phyloP scores from a whole-genome alignment of 1,140 invertebrate species.

The Caenorhabditis elegans region DNA sequence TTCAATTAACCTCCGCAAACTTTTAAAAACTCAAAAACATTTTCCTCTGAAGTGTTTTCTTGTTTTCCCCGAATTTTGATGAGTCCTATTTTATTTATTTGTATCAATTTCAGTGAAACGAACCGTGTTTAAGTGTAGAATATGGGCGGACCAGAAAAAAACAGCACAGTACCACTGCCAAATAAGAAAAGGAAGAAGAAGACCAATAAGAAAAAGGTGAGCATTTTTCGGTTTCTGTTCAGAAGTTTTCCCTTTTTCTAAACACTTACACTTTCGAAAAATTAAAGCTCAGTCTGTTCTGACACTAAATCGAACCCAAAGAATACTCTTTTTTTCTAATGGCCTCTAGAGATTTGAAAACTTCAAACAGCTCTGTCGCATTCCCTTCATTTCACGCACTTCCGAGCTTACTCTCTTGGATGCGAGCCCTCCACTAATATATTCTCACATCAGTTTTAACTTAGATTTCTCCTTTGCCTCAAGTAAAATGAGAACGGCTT shows the following conservation, averaged over 20 bases:
- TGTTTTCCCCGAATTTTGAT: too few species aligned
- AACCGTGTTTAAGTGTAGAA: background rate
- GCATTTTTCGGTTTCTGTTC: background rate
- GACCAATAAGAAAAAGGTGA: constrained; percentile 3
- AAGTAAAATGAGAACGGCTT: background rate
- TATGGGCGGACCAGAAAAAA: constrained; percentile 12
- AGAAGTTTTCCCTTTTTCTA: too few species aligned
- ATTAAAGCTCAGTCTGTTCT: too few species aligned
- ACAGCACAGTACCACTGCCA: background rate
- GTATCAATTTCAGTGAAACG: background rate
- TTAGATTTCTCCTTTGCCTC: background rate
- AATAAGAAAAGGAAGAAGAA: constrained; percentile 24
- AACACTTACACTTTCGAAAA: background rate
- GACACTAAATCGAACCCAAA: background rate
- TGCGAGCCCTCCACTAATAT: background rate
- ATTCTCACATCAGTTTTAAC: background rate
- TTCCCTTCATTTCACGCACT: background rate
- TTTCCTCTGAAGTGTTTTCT: too few species aligned
- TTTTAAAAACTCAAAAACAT: background rate
- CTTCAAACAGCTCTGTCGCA: constrained; percentile 4
- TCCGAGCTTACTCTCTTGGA: background rate
- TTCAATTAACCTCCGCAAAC: background rate
- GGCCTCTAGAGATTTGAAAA: background rate
- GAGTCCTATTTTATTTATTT: background rate
- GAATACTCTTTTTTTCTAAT: background rate